Evolutionary conservation across 1,140 invertebrate species (phyloP).

Genomic region (Zaprionus vittiger): DNA sequence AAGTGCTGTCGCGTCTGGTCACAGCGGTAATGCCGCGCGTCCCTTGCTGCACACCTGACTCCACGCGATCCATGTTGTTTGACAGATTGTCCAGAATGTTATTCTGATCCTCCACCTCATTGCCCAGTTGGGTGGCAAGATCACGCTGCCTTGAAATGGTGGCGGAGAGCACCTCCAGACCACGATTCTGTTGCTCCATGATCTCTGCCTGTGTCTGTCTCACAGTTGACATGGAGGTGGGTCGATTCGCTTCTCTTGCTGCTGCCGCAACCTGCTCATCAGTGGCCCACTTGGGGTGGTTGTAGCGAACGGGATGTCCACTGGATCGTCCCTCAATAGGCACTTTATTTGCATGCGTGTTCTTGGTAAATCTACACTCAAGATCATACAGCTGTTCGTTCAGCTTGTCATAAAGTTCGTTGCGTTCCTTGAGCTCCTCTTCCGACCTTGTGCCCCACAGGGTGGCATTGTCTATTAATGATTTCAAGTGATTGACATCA

Average conservation of each 20-base stretch:
- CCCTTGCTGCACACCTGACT: constrained; percentile 88
- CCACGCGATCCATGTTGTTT: constrained; percentile 89
- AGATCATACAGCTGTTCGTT: constrained; percentile 49
- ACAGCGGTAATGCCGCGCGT: constrained; percentile 89
- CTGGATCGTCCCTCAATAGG: no score
- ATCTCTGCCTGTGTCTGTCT: constrained; percentile 79
- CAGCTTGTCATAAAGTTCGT: constrained; percentile 57
- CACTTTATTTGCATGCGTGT: constrained; percentile 23
- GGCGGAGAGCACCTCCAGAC: constrained; percentile 90
- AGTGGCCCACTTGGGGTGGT: no score
- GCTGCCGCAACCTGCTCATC: constrained; percentile 85
- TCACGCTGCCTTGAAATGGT: constrained; percentile 91
- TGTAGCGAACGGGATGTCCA: no score
- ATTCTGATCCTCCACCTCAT: constrained; percentile 92
- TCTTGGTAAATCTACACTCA: constrained; percentile 38
- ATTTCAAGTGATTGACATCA: constrained; percentile 87
- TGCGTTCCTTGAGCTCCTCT: constrained; percentile 45
- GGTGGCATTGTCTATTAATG: constrained; percentile 85
- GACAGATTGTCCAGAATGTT: constrained; percentile 92
- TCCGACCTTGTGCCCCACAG: constrained; percentile 57
- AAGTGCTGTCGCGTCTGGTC: constrained; percentile 89
- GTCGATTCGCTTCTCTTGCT: constrained; percentile 13
- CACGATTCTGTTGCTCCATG: constrained; percentile 90
- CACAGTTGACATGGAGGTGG: constrained; percentile 59
- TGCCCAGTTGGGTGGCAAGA: constrained; percentile 90